Evolutionary conservation across 2,113 vertebrate species (phyloP), one percentile per base, ranked within the genome.

Genomic region (Pontoporia blainvillei): DNA sequence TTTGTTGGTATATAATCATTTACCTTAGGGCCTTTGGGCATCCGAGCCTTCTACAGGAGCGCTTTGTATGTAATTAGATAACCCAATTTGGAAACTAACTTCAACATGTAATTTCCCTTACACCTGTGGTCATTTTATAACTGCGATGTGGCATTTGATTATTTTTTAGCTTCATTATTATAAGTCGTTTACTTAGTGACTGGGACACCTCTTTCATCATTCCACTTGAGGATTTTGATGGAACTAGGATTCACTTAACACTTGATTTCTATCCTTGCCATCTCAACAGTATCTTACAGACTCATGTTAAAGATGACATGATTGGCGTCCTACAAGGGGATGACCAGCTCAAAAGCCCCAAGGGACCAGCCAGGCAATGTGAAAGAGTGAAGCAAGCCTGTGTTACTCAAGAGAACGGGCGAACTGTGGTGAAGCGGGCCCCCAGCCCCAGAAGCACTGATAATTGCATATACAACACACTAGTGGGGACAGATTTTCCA

Each of bases 391-490:
- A 41, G 90, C 3, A 71, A 41, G 15, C 6, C n/a, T 3, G 23
- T 18, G 8, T 3, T 27, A 17, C 13, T 20, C 8, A 14, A 14
- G 34, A n/a, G 34, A 4, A 54, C 0, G 49, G 20, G 20, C 14
- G 76, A 52, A 5, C 4, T 7, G 3, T 36, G 21, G 76, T 8
- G 49, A 25, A 13, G 34, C 0, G 46, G 49, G 49, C 34, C 75
- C 54, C 46, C 75, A 54, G 75, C 34, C 34, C 46, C 49, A 54
- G 76, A 25, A 36, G 34, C 49, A 14, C 6, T 25, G 49, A 79
- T 34, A 20, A 15, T 36, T 12, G 0, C 6, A 8, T 2, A 25
- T 1, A 8, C 3, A 9, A 36, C 49, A 54, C 49, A 79, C 76
- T 36, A 3, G 20, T 25, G 21, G 49, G 49, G 34, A 13, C 12